Conservation (phyloP, 2,113 vertebrate species). For the Colossoma macropomum region DNA sequence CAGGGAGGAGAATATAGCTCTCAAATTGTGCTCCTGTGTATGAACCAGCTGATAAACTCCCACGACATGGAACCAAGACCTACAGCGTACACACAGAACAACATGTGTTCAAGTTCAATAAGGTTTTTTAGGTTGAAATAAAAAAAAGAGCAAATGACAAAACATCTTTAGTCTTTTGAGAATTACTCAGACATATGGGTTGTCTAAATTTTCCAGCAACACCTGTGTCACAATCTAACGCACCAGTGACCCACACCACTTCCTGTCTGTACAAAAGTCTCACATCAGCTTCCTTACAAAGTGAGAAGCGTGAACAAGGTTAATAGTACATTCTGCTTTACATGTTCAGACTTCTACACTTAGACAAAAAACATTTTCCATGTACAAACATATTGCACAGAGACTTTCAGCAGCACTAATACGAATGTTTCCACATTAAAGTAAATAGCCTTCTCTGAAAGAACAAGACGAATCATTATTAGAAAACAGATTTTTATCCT, state of each 20-base stretch:
- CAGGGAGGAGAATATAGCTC: slow-evolving; percentile 85
- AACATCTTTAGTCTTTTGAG: neutral
- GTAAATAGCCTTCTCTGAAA: neutral
- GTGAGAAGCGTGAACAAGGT: neutral
- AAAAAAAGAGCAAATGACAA: neutral
- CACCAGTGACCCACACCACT: neutral
- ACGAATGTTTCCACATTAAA: neutral
- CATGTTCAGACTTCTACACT: neutral
- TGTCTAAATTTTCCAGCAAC: neutral
- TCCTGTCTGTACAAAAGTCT: neutral
- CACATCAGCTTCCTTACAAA: neutral
- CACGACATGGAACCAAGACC: slow-evolving; percentile 92
- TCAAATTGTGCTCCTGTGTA: slow-evolving; percentile 86
- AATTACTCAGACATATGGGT: neutral
- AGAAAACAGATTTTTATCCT: slow-evolving; percentile 6
- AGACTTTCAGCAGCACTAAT: neutral
- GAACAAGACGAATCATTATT: neutral
- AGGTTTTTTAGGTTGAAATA: neutral
- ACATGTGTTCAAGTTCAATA: neutral
- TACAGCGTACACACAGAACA: slow-evolving; percentile 36
- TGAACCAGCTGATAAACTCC: slow-evolving; percentile 78
- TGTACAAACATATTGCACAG: neutral
- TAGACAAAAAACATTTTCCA: neutral
- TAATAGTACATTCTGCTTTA: neutral
- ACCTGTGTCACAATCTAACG: neutral